Evolutionary conservation across 2,888 invertebrate genomes (phyloP).

Genomic region (Polyploca ridens): DNA sequence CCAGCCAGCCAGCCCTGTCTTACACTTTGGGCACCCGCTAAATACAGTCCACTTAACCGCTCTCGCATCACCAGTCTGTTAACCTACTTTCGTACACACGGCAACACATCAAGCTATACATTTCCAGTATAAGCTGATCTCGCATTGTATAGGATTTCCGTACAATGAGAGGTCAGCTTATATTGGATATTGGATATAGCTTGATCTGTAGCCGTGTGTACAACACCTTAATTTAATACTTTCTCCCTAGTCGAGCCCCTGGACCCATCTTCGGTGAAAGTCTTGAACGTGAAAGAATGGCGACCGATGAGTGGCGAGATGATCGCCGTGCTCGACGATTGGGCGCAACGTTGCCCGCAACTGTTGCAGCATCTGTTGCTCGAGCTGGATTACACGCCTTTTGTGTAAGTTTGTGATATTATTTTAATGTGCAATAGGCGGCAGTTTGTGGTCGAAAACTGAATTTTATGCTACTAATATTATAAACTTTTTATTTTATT

Average conservation of each 20-base stretch:
- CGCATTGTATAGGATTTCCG: too few species aligned
- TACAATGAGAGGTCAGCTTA: too few species aligned
- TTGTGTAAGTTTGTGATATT: constrained; percentile 50
- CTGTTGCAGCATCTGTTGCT: constrained; percentile 60
- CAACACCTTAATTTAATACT: not conserved
- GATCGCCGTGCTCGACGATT: constrained; percentile 56
- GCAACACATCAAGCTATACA: too few species aligned
- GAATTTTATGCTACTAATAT: not conserved
- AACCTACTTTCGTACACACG: too few species aligned
- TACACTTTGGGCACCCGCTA: too few species aligned
- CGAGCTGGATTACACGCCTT: constrained; percentile 65
- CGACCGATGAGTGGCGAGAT: constrained; percentile 57
- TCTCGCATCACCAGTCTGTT: too few species aligned
- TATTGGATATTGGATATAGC: too few species aligned
- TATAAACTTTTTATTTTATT: not conserved
- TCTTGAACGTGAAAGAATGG: constrained; percentile 58
- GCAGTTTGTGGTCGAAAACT: not conserved
- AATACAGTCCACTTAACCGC: too few species aligned
- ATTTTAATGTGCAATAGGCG: not conserved
- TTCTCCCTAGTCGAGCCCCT: constrained; percentile 49
- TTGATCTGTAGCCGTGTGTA: too few species aligned
- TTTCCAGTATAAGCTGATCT: too few species aligned
- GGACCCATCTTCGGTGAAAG: constrained; percentile 42
- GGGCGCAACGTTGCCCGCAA: constrained; percentile 56
- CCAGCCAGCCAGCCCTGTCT: too few species aligned